Evolutionary conservation across 2,888 invertebrate genomes (phyloP).

Genomic region (Rhagonycha fulva): DNA sequence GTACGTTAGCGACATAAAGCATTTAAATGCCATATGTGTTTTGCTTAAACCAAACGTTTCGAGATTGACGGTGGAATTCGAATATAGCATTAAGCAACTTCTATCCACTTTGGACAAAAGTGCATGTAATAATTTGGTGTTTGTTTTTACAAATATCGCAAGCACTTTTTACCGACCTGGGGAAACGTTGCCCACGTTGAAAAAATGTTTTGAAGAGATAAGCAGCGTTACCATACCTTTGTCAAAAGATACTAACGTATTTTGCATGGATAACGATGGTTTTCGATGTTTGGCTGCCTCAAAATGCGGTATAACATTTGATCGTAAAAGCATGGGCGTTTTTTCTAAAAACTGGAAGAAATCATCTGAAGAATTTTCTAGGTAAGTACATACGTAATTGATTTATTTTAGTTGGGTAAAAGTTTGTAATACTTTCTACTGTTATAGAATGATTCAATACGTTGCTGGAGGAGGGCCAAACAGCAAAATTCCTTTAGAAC

Average conservation of each 20-base stretch:
- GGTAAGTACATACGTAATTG: background rate
- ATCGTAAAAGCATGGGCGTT: background rate
- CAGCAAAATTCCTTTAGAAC: conserved; percentile 36
- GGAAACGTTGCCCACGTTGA: conserved; percentile 36
- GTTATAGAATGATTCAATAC: conserved; percentile 41
- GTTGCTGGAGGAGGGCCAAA: conserved; percentile 37
- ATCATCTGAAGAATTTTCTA: background rate
- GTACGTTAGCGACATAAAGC: conserved; percentile 39
- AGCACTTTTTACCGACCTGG: conserved; percentile 38
- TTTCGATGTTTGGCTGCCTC: conserved; percentile 29
- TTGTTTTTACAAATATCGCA: conserved; percentile 42
- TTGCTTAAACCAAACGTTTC: conserved; percentile 40
- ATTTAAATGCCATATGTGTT: conserved; percentile 43
- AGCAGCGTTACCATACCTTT: conserved; percentile 30
- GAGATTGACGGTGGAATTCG: conserved; percentile 37
- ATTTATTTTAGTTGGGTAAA: background rate
- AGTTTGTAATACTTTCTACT: background rate
- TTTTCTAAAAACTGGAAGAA: background rate
- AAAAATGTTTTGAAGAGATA: conserved; percentile 36
- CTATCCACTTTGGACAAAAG: conserved; percentile 42
- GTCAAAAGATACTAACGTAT: conserved; percentile 37
- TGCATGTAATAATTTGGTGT: conserved; percentile 42
- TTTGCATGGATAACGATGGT: conserved; percentile 28
- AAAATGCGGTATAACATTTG: background rate
- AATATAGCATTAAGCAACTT: conserved; percentile 42